Conservation (phyloP, 2,888 invertebrate genomes). For the Amphipoea oculea region DNA sequence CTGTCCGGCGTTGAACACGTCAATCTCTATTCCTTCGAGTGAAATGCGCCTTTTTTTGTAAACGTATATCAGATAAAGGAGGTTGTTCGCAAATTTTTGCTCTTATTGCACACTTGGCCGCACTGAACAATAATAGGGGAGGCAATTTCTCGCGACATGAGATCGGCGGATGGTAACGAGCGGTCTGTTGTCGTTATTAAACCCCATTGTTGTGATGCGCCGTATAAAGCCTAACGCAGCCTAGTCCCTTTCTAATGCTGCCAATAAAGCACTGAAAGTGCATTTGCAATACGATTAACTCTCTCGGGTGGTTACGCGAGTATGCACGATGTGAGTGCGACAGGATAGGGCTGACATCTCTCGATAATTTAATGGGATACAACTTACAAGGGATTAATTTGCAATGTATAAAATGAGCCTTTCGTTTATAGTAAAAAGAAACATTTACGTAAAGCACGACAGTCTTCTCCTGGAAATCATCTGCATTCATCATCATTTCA, state of each 20-base stretch:
- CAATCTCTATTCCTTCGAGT: constrained; percentile 54
- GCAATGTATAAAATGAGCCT: background rate
- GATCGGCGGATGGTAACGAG: constrained; percentile 82
- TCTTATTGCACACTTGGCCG: constrained; percentile 79
- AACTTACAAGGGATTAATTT: background rate
- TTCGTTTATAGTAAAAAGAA: background rate
- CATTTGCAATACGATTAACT: constrained; percentile 79
- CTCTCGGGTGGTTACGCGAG: constrained; percentile 60
- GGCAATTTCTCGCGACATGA: constrained; percentile 82
- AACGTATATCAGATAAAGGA: constrained; percentile 72
- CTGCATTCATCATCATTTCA: background rate
- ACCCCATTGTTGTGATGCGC: constrained; percentile 84
- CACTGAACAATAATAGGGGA: constrained; percentile 80
- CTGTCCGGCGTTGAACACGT: constrained; percentile 44
- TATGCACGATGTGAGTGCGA: constrained; percentile 64
- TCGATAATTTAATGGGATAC: background rate
- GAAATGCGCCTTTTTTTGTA: constrained; percentile 60
- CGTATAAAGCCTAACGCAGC: constrained; percentile 80
- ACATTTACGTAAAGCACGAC: background rate
- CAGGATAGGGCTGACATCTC: constrained; percentile 58
- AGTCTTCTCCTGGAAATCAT: background rate
- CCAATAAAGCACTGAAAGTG: constrained; percentile 84
- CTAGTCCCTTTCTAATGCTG: constrained; percentile 82
- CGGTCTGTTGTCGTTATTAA: constrained; percentile 82
- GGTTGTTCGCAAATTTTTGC: constrained; percentile 78